phyloP scores from a whole-genome alignment of 2,113 vertebrate species.

The Mirounga angustirostris region DNA sequence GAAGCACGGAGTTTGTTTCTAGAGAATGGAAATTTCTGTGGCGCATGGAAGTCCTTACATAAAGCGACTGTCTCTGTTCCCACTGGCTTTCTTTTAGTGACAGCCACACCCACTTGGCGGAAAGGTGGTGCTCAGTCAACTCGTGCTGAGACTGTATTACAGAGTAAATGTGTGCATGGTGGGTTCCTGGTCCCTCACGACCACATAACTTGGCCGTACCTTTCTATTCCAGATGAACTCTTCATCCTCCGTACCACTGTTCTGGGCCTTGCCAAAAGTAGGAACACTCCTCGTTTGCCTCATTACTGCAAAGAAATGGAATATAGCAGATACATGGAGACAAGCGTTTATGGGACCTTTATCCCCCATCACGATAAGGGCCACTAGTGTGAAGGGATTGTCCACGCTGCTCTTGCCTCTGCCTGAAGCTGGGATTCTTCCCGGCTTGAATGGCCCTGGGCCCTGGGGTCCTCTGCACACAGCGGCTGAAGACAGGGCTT shows the following conservation, averaged over 20 bases:
- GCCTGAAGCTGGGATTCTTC: not conserved
- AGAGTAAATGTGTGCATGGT: accelerated
- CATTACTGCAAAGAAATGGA: not conserved
- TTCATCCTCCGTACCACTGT: not conserved
- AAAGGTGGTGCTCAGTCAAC: not conserved
- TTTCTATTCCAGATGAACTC: not conserved
- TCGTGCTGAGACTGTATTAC: not conserved
- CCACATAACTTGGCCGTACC: not conserved
- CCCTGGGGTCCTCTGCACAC: not conserved
- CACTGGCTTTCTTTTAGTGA: not conserved
- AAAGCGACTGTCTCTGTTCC: constrained; percentile 4
- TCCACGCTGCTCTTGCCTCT: not conserved
- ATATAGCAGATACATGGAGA: not conserved
- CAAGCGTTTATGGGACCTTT: not conserved
- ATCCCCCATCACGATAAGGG: not conserved
- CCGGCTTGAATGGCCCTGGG: not conserved
- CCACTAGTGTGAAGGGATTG: not conserved
- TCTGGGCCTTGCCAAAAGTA: not conserved
- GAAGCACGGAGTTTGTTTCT: not conserved
- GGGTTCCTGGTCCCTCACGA: accelerated
- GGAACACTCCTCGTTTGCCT: not conserved
- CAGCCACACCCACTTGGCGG: not conserved
- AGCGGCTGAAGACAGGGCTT: not conserved
- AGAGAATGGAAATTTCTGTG: not conserved
- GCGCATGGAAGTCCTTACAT: not conserved